phyloP scores from a whole-genome alignment of 2,797 vertebrate genomes.

The Pogonophryne albipinna region DNA sequence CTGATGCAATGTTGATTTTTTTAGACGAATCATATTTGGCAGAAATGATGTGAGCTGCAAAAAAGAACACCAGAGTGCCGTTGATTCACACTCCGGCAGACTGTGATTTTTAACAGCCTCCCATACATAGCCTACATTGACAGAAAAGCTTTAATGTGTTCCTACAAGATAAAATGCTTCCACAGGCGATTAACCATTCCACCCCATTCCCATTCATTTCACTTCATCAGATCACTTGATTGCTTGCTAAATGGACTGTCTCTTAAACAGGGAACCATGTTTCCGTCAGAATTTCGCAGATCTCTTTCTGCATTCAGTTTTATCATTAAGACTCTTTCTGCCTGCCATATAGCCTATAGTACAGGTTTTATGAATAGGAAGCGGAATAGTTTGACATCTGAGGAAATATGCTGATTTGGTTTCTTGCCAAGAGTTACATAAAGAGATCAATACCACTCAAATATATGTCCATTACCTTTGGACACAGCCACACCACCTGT shows the following conservation, averaged over 20 bases:
- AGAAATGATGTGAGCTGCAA: conserved; percentile 52
- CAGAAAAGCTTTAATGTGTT: conserved; percentile 76
- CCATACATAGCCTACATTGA: conserved; percentile 61
- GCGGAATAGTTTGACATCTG: background rate
- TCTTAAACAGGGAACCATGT: conserved; percentile 17
- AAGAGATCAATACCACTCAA: background rate
- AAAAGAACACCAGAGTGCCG: conserved; percentile 65
- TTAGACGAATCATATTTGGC: conserved; percentile 49
- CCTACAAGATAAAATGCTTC: conserved; percentile 73
- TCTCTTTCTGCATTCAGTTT: background rate
- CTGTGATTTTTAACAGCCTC: conserved; percentile 71
- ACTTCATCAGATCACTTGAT: conserved; percentile 75
- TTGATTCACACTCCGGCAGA: conserved; percentile 65
- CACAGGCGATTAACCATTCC: conserved; percentile 70
- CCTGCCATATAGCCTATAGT: background rate
- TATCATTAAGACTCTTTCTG: background rate
- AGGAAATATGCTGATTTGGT: background rate
- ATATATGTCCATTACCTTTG: conserved; percentile 9
- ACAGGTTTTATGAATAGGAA: background rate
- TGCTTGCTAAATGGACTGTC: conserved; percentile 70
- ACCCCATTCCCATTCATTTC: conserved; percentile 70
- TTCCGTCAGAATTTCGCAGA: background rate
- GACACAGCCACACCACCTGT: conserved; percentile 9
- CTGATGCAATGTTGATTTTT: conserved; percentile 35
- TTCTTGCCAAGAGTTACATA: background rate